Conservation (phyloP, 1,140 invertebrate genomes). For the Bombus waltoni region DNA sequence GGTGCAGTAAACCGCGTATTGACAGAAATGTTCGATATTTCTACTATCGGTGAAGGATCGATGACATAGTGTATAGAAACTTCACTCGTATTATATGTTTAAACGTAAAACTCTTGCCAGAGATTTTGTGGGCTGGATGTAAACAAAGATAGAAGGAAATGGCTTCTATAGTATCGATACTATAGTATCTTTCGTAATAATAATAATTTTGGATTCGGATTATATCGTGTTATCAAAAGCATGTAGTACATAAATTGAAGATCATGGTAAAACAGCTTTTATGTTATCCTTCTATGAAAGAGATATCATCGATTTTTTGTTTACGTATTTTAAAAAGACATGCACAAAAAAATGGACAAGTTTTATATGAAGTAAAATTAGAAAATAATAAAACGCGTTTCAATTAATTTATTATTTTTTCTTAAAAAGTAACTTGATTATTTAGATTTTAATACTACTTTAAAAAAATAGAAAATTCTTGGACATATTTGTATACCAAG, state of each 20-base stretch:
- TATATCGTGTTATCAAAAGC: neutral
- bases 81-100: too few species aligned
- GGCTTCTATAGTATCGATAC: neutral
- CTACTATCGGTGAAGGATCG: neutral
- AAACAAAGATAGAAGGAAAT: neutral
- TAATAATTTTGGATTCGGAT: neutral
- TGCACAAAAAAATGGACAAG: too few species aligned
- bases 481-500: neutral
- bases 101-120: neutral
- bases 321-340: too few species aligned
- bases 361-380: neutral
- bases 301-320: too few species aligned
- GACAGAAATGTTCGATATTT: slow-evolving; percentile 18
- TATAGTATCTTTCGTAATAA: neutral
- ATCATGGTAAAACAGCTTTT: neutral
- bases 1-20: neutral
- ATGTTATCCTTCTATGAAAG: neutral
- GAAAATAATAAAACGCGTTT: neutral
- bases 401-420: neutral
- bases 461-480: neutral
- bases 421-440: neutral
- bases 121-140: neutral
- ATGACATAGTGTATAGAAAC: neutral
- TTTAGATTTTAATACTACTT: neutral
- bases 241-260: neutral